phyloP scores from a whole-genome alignment of 2,113 vertebrate genomes.

The Colaptes auratus region DNA sequence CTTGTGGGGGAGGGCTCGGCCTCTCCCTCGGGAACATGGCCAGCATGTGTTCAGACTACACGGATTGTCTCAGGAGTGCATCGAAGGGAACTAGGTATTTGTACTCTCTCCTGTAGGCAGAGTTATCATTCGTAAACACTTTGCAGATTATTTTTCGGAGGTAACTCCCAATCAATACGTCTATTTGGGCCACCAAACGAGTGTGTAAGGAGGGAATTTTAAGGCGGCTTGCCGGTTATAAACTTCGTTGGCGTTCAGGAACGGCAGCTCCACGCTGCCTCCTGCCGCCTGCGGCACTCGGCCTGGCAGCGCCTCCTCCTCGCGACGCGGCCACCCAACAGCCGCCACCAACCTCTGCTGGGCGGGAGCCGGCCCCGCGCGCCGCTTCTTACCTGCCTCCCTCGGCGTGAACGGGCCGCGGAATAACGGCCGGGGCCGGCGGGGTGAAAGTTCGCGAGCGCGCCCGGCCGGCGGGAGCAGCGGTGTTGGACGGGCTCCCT shows the following conservation, averaged over 20 bases:
- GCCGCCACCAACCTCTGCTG: not conserved
- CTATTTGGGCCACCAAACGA: not conserved
- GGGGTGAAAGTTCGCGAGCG: not conserved
- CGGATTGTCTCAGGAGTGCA: accelerated
- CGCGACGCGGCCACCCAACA: not conserved
- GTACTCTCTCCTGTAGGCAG: not conserved
- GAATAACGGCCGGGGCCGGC: not conserved
- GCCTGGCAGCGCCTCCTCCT: not conserved
- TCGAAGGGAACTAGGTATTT: accelerated
- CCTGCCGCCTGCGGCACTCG: not conserved
- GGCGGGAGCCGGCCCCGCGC: not conserved
- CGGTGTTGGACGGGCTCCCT: conserved; percentile 9
- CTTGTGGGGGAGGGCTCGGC: not conserved
- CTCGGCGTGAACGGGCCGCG: not conserved
- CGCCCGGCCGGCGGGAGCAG: not conserved
- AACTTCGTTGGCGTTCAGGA: not conserved
- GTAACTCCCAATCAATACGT: not conserved
- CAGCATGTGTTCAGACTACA: not conserved
- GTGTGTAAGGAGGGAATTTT: accelerated
- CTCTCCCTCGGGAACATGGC: not conserved
- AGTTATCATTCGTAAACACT: accelerated
- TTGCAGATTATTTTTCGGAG: not conserved
- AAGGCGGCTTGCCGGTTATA: accelerated
- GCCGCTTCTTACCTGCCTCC: not conserved
- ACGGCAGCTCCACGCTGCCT: not conserved